A percentile compares a stretch with the other conserved stretches of the same genome.
These are phyloP conservation scores for Bovichtus variegatus DNA, from an alignment of 2,797 vertebrate genomes.

Conservation along the genomic window DNA sequence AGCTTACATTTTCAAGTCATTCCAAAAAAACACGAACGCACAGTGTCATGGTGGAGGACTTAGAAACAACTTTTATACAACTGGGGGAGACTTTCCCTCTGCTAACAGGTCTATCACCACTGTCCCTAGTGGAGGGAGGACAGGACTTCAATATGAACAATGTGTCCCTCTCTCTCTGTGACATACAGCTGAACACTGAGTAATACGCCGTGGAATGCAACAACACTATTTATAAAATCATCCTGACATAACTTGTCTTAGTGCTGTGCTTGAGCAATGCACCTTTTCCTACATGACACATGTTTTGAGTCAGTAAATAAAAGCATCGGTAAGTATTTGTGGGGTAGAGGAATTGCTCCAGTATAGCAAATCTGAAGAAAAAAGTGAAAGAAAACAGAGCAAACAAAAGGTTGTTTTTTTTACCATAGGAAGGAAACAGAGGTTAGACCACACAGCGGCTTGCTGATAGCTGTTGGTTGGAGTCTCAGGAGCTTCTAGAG, in stretches of 20 bases:
- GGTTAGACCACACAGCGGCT: conserved; percentile 27
- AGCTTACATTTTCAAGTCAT: conserved; percentile 46
- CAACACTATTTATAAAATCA: conserved; percentile 15
- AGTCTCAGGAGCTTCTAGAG: conserved; percentile 8
- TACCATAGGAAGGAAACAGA: conserved; percentile 41
- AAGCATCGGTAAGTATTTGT: not conserved
- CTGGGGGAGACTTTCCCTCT: conserved; percentile 64
- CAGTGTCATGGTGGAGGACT: conserved; percentile 47
- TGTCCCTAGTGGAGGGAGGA: conserved; percentile 41
- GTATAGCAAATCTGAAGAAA: not conserved
- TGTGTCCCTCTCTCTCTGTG: conserved; percentile 74
- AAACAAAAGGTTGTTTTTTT: conserved; percentile 8
- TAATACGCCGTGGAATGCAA: conserved; percentile 50
- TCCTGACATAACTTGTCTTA: not conserved
- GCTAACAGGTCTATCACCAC: conserved; percentile 58
- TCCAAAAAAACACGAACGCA: conserved; percentile 55
- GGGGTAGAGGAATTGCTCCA: not conserved
- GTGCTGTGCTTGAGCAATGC: not conserved
- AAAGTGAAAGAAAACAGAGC: not conserved
- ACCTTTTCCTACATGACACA: not conserved
- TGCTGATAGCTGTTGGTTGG: not conserved
- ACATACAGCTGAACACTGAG: conserved; percentile 75
- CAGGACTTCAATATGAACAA: conserved; percentile 64
- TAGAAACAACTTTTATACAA: conserved; percentile 38
- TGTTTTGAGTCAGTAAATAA: not conserved